Evolutionary conservation across 1,140 invertebrate species (phyloP), one percentile per base, ranked within the genome.

Genomic region (Paraescarpia echinospica): DNA sequence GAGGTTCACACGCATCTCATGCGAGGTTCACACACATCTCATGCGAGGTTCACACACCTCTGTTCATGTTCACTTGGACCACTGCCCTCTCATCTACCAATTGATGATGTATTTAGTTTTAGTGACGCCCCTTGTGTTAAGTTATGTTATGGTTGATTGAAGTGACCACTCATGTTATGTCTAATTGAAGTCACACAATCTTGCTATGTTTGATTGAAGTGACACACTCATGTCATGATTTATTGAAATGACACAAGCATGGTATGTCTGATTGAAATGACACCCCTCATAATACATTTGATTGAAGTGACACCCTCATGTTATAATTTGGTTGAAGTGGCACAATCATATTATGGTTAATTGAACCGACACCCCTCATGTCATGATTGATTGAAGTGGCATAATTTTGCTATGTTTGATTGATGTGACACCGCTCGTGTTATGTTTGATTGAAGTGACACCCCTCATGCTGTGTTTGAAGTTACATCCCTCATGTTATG

Each of bases 381-480:
- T 77, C 22, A 77, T 31, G 18, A 2, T 77, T 77, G 18, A 77
- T 77, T 18, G 59, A 18, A 77, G 59, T 77, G 27, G n/a, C n/a
- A 41, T 41, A 41, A 6, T 12, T 12, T 41, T 12, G 41, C 12
- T 41, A 41, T 12, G 41, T 41, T 41, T 41, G 41, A 41, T 41
- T 4, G 41, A 41, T 41, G 41, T 41, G 41, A 41, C 12, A 41
- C 41, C 4, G 4, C 41, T 41, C 12, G 12, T 41, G 59, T 77
- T 77, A 77, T 77, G 59, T 77, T 77, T 77, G 18, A 77, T 77
- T 77, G 59, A 77, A 77, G 59, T 77, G 59, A 77, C 59, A 77
- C 59, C 59, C 59, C 27, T 77, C 27, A 77, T 77, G 59, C 22
- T 18, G 22, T 31, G 18, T 4, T 27, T 77, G 9, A 77, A 77